Conservation (phyloP, 2,113 vertebrate species). For the Seriola rivoliana region DNA sequence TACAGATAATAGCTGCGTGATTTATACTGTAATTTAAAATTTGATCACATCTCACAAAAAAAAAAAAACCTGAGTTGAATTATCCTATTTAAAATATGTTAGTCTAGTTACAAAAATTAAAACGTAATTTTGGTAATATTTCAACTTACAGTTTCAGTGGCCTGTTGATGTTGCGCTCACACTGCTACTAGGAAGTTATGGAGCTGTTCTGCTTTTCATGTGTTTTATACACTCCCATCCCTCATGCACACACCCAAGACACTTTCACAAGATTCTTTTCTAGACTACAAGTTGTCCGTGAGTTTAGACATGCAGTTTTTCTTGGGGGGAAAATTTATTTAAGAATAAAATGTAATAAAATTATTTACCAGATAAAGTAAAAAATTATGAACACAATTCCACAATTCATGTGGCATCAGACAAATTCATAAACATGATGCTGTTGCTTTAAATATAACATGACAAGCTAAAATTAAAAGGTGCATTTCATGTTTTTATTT, state of each 20-base stretch:
- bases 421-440: too few species aligned
- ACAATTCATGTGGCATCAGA: too few species aligned
- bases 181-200: slow-evolving; percentile 1
- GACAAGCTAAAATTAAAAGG: too few species aligned
- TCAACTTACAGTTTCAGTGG: slow-evolving; percentile 24
- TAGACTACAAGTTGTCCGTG: not conserved
- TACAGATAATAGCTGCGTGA: not conserved
- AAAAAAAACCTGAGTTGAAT: not conserved
- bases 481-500: too few species aligned
- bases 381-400: not conserved
- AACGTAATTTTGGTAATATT: not conserved
- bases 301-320: too few species aligned
- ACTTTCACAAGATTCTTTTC: not conserved
- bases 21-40: not conserved
- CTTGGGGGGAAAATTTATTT: too few species aligned
- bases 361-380: too few species aligned
- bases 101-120: not conserved
- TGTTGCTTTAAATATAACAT: too few species aligned
- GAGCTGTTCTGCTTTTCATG: slow-evolving; percentile 32
- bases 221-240: not conserved
- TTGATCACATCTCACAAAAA: not conserved
- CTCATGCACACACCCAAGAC: not conserved
- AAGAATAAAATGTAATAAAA: too few species aligned
- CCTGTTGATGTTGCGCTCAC: not conserved
- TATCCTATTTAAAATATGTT: not conserved